These are phyloP conservation scores for Bombus pyrosoma DNA, from an alignment of 1,140 invertebrate species.

Conservation along the genomic window DNA sequence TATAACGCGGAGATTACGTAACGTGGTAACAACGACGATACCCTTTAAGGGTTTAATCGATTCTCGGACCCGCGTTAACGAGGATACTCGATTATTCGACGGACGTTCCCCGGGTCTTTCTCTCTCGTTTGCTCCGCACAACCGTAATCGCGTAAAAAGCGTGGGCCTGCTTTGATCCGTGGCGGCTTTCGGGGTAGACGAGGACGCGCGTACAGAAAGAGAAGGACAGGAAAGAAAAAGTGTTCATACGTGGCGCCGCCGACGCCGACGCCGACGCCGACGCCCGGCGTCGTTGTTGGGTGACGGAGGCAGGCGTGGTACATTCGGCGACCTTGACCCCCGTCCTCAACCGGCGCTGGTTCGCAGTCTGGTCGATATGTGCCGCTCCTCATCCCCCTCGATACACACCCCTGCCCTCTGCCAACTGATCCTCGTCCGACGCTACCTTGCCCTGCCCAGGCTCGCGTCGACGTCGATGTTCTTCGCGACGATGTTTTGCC, in stretches of 20 bases:
- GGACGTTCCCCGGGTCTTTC: not conserved
- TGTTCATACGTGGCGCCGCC: slow-evolving; percentile 43
- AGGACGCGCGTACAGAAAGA: not conserved
- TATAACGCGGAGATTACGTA: not conserved
- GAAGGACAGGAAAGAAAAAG: not conserved
- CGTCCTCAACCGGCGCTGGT: slow-evolving; percentile 75
- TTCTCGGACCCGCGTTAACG: not conserved
- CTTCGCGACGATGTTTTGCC: not conserved
- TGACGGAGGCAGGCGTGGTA: slow-evolving; percentile 76
- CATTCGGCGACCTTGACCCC: slow-evolving; percentile 79
- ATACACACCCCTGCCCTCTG: slow-evolving; percentile 52
- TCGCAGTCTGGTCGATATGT: slow-evolving; percentile 79
- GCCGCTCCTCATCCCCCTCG: slow-evolving; percentile 59
- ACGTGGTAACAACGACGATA: not conserved
- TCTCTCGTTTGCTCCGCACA: not conserved
- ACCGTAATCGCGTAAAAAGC: not conserved
- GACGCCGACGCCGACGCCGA: slow-evolving; percentile 8
- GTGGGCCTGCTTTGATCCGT: slow-evolving; percentile 17
- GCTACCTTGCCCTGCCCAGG: slow-evolving; percentile 40
- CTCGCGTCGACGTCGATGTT: slow-evolving; percentile 13
- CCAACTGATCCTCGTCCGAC: slow-evolving; percentile 31
- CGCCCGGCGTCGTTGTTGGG: slow-evolving; percentile 26
- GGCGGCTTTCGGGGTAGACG: not conserved
- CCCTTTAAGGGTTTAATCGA: slow-evolving; percentile 24
- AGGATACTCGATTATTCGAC: not conserved